Conservation (phyloP, 35 echinoderm and acorn worm species). For the Diadema setosum region DNA sequence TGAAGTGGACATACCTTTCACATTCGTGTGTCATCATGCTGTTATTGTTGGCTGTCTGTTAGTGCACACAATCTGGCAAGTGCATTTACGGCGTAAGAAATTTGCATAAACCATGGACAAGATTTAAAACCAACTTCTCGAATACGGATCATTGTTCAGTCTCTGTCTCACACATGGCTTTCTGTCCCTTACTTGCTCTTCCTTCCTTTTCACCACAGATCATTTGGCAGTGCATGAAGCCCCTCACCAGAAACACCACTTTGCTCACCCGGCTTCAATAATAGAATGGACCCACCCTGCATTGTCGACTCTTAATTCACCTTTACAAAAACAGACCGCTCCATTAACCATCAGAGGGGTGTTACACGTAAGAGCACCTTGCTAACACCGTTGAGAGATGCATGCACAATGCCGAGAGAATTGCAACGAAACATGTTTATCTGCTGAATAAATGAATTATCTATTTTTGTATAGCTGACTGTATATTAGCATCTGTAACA, state of each 20-base stretch:
- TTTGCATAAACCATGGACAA: neutral
- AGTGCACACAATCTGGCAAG: no score
- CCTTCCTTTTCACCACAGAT: neutral
- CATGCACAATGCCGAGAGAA: neutral
- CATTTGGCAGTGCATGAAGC: slow-evolving; percentile 24
- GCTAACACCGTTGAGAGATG: neutral
- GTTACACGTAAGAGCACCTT: neutral
- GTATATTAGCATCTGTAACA: no score
- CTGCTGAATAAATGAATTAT: neutral
- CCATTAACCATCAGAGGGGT: neutral
- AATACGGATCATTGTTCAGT: neutral
- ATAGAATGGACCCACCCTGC: neutral
- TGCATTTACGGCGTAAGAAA: neutral
- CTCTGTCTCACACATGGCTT: neutral
- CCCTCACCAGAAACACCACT: neutral
- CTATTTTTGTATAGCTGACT: neutral
- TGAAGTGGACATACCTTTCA: neutral
- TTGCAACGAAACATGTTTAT: neutral
- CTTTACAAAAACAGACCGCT: neutral
- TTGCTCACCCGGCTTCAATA: neutral
- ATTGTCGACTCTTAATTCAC: neutral
- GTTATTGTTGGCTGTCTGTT: neutral
- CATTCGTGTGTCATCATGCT: neutral
- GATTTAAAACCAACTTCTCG: neutral
- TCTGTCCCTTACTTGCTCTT: neutral